These are phyloP conservation scores for Melinaea menophilus DNA, from an alignment of 2,888 invertebrate genomes.

Conservation along the genomic window DNA sequence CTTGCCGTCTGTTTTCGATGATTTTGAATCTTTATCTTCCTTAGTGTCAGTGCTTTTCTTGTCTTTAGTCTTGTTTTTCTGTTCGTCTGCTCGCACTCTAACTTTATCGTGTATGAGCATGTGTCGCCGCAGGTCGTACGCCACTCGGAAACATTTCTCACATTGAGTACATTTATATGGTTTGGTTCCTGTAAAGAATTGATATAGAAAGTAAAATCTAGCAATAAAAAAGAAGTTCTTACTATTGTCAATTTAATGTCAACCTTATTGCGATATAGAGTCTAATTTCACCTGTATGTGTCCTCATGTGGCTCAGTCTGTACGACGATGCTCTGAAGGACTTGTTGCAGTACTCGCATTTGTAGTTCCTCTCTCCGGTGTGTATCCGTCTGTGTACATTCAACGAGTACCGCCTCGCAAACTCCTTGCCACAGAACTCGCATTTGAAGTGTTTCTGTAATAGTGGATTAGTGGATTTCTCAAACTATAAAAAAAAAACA, in stretches of 20 bases:
- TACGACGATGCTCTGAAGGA: conserved; percentile 92
- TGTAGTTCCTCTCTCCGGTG: conserved; percentile 91
- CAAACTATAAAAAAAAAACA: too few relatives aligned
- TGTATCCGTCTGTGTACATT: conserved; percentile 91
- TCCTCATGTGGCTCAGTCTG: conserved; percentile 88
- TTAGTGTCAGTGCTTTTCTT: conserved; percentile 29
- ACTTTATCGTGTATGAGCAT: conserved; percentile 81
- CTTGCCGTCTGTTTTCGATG: conserved; percentile 20
- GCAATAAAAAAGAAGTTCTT: too few relatives aligned
- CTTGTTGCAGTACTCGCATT: conserved; percentile 90
- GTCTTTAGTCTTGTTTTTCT: conserved; percentile 36
- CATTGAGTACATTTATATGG: conserved; percentile 87
- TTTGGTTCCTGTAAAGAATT: conserved; percentile 79
- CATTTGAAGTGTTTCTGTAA: conserved; percentile 88
- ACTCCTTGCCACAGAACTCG: conserved; percentile 92
- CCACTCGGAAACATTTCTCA: conserved; percentile 88
- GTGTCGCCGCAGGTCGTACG: conserved; percentile 90
- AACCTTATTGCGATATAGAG: background rate
- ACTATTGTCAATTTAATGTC: too few relatives aligned
- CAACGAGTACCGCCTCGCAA: conserved; percentile 91
- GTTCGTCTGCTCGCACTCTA: conserved; percentile 42
- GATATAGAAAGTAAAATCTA: background rate
- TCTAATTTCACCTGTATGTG: conserved; percentile 83
- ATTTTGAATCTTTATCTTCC: conserved; percentile 26
- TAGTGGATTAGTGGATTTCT: too few relatives aligned